Evolutionary conservation across 2,888 invertebrate genomes (phyloP).

Genomic region (Apotomis turbidana): DNA sequence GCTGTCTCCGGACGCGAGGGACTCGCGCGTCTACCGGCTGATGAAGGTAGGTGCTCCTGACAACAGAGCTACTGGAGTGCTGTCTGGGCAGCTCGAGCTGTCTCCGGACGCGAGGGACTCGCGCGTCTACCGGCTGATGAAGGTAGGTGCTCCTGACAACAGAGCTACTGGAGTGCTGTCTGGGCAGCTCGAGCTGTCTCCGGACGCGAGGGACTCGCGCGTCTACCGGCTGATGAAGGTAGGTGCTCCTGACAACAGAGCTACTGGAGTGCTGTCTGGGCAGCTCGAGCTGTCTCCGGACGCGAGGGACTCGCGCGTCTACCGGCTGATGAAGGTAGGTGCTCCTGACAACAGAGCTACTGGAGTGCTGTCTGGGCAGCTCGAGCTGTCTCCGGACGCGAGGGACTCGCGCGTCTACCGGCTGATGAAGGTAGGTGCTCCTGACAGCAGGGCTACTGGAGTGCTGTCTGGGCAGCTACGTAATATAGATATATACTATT

Average conservation of each 20-base stretch:
- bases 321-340: constrained; percentile 65
- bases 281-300: constrained; percentile 64
- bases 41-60: constrained; percentile 61
- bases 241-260: constrained; percentile 51
- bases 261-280: constrained; percentile 70
- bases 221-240: constrained; percentile 69
- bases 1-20: constrained; percentile 50
- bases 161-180: constrained; percentile 68
- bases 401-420: constrained; percentile 50
- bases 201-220: constrained; percentile 39
- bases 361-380: constrained; percentile 71
- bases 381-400: constrained; percentile 59
- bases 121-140: constrained; percentile 61
- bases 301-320: constrained; percentile 47
- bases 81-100: constrained; percentile 74
- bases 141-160: constrained; percentile 55
- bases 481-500: no score
- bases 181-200: constrained; percentile 70
- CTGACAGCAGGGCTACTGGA: constrained; percentile 57
- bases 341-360: constrained; percentile 55
- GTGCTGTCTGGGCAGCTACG: constrained; percentile 74
- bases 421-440: constrained; percentile 63
- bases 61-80: constrained; percentile 64
- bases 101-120: constrained; percentile 42
- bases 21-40: constrained; percentile 52